Conservation (phyloP, 2,797 vertebrate genomes). For the Fringilla coelebs region DNA sequence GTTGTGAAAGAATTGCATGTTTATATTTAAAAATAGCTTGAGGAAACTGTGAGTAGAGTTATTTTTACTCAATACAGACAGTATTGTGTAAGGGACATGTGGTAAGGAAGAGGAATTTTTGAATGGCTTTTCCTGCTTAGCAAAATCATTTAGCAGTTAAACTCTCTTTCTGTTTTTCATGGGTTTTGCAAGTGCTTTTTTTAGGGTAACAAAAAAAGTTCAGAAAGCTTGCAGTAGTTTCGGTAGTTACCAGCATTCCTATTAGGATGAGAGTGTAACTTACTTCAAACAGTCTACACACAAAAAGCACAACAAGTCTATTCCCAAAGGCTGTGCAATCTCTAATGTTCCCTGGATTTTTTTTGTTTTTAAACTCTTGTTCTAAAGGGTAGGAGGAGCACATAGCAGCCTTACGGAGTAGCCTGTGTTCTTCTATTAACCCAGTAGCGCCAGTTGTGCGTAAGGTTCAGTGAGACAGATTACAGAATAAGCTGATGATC, state of each 20-base stretch:
- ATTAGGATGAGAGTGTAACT: background rate
- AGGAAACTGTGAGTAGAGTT: slow-evolving; percentile 50
- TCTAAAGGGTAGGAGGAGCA: background rate
- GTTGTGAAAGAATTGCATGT: background rate
- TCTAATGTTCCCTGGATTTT: background rate
- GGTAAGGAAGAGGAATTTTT: slow-evolving; percentile 7
- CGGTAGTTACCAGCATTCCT: background rate
- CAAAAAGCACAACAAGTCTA: background rate
- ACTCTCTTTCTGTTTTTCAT: background rate
- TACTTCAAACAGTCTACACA: fast-evolving
- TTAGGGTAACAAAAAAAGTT: background rate
- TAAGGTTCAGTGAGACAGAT: background rate
- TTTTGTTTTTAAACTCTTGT: background rate
- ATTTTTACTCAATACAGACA: slow-evolving; percentile 35
- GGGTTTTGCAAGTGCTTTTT: background rate
- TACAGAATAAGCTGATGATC: background rate
- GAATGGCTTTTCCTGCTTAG: slow-evolving; percentile 16
- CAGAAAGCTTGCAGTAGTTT: background rate
- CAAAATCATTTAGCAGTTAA: background rate
- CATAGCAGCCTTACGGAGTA: fast-evolving
- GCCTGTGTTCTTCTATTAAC: background rate
- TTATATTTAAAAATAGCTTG: slow-evolving; percentile 44
- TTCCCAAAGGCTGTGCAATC: background rate
- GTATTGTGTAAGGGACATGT: slow-evolving; percentile 21
- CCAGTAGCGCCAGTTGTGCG: background rate